Conservation (phyloP, 2,113 vertebrate species). For the Parotia lawesii region DNA sequence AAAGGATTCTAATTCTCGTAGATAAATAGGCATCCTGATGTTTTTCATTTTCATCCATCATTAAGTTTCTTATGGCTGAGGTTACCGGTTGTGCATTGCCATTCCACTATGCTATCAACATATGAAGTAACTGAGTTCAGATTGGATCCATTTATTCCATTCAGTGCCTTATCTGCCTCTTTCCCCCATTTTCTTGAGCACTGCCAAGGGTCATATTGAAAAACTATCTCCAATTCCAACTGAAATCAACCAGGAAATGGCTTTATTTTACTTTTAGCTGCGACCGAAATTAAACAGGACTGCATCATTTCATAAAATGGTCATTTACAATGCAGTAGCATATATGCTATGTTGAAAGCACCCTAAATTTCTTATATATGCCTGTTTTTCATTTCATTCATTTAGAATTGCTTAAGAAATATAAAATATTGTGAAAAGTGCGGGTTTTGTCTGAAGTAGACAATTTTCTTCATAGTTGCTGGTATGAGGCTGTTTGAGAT, state of each 20-base stretch:
- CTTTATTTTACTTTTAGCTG: constrained; percentile 77
- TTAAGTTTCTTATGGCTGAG: constrained; percentile 72
- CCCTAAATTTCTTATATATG: constrained; percentile 33
- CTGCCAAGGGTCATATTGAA: constrained; percentile 66
- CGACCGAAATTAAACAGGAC: constrained; percentile 55
- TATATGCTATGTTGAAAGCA: constrained; percentile 14
- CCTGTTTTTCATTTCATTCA: constrained; percentile 23
- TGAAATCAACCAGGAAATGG: constrained; percentile 75
- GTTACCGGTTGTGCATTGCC: constrained; percentile 50
- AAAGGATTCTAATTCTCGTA: constrained; percentile 71
- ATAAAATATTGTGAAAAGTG: neutral
- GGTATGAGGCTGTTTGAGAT: neutral
- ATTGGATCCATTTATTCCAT: constrained; percentile 72
- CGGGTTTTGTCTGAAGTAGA: neutral
- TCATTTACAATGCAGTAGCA: constrained; percentile 19
- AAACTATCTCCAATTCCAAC: constrained; percentile 69
- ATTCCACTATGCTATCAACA: constrained; percentile 61
- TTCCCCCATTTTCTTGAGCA: constrained; percentile 61
- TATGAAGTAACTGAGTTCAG: constrained; percentile 63
- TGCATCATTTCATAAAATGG: constrained; percentile 60
- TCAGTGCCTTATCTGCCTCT: constrained; percentile 57
- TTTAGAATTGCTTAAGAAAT: constrained; percentile 43
- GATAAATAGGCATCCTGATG: constrained; percentile 67
- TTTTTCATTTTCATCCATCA: constrained; percentile 73
- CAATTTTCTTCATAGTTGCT: neutral